phyloP scores from a whole-genome alignment of 2,113 vertebrate genomes.

The Lepisosteus osseus region DNA sequence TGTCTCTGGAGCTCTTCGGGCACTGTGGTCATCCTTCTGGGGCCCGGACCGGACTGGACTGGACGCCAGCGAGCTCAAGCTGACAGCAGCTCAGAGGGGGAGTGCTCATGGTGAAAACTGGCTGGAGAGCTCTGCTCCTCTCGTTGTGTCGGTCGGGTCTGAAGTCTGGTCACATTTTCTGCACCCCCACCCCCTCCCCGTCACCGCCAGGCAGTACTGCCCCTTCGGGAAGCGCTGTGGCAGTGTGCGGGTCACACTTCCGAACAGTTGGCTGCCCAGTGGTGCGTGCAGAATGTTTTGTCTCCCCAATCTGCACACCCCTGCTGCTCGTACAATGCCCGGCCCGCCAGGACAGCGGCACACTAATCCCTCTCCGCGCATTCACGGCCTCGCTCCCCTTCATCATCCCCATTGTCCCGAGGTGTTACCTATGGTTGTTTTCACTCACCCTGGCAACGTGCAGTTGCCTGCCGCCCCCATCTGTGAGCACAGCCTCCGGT shows the following conservation, averaged over 20 bases:
- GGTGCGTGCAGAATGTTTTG: slow-evolving; percentile 51
- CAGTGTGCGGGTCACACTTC: slow-evolving; percentile 63
- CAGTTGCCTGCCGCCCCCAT: not conserved
- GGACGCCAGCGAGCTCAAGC: too few species aligned
- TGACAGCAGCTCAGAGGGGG: too few species aligned
- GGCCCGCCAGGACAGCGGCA: slow-evolving; percentile 34
- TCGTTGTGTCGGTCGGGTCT: not conserved
- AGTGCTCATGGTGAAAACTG: too few species aligned
- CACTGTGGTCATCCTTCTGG: too few species aligned
- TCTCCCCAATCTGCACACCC: slow-evolving; percentile 53
- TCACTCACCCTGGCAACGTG: slow-evolving; percentile 56
- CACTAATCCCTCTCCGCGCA: slow-evolving; percentile 54
- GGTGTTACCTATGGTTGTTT: slow-evolving; percentile 59
- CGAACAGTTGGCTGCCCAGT: slow-evolving; percentile 61
- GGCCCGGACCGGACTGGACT: too few species aligned
- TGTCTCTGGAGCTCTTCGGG: too few species aligned
- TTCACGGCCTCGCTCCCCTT: slow-evolving; percentile 52
- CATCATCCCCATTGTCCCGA: slow-evolving; percentile 64
- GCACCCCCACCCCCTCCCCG: not conserved
- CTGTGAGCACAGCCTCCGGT: slow-evolving; percentile 17
- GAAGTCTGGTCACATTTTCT: not conserved
- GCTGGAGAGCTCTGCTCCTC: too few species aligned
- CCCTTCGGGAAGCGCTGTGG: slow-evolving; percentile 18
- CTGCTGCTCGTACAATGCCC: slow-evolving; percentile 33
- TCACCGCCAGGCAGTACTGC: not conserved